A percentile compares a stretch with the other conserved stretches of the same genome.
These are phyloP conservation scores for Heliothis peltigera DNA, from an alignment of 2,888 invertebrate genomes.

Conservation along the genomic window DNA sequence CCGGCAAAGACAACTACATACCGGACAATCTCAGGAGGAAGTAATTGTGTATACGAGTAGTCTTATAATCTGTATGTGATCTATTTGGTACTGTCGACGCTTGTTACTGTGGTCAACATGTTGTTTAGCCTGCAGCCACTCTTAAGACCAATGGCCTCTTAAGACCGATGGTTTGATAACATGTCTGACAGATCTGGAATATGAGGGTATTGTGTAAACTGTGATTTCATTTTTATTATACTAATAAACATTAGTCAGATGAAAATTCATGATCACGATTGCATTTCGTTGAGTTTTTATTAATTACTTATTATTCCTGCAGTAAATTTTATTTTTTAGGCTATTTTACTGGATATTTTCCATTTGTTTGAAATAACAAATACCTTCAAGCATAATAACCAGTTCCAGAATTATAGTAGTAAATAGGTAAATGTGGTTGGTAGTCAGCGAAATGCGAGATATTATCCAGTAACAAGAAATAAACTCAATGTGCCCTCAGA, in stretches of 20 bases:
- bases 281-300: no score
- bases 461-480: conserved; percentile 3
- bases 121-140: conserved; percentile 11
- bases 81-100: conserved; percentile 59
- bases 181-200: neutral
- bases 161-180: conserved; percentile 5
- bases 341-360: neutral
- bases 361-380: neutral
- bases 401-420: neutral
- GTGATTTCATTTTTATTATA: no score
- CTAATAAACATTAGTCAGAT: no score
- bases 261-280: no score
- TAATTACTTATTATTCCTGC: no score
- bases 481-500: conserved; percentile 14
- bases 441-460: neutral
- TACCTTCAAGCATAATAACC: conserved; percentile 2
- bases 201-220: neutral
- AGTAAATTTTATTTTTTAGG: neutral
- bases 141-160: conserved; percentile 3
- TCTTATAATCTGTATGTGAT: conserved; percentile 58
- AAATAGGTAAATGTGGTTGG: neutral
- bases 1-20: conserved; percentile 94
- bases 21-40: conserved; percentile 91
- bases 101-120: neutral
- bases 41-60: conserved; percentile 63